Base-by-base conservation (phyloP, 1,140 invertebrate species). In the Eufriesea mexicana region DNA sequence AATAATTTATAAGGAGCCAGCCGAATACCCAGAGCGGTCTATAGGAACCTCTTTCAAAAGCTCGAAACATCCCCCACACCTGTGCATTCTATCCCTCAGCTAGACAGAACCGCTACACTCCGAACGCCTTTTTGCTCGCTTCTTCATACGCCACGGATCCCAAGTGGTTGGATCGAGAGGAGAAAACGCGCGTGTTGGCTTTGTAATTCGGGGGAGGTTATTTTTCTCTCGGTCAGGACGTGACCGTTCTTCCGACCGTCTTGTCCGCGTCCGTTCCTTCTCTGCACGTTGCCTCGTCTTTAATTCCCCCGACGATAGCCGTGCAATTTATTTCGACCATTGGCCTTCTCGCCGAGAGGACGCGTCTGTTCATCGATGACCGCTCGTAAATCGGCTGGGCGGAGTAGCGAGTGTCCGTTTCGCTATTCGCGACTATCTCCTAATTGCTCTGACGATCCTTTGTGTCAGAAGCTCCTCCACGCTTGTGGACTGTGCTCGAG, bases 291-390 rank as follows among this genome's bases (percentile, higher is more conserved):
- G 14, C 23, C 68, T 62, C 79, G 42, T 75, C 79, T 54, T 75
- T 81, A 81, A 74, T 81, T 66, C 59, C 71, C 49, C 35, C 18
- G 25, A 61, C 78, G 78, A 74, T 54, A 35, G 28, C 47, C 47
- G 28, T 16, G 70, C 78, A 74, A 80, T 81, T 81, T 66, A 62
- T 81, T 73, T 81, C 57, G n/a, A 25, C n/a, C 49, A 25, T 45
- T n/a, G 42, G 23, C 25, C 59, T 35, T 67, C 75, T 47, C 20
- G 35, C 16, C 51, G 51, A 78, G 42, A 7, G n/a, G 6, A 23
- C 14, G 18, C n/a, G 0, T 20, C 54, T 79, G 49, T 35, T 35
- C 59, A 7, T 64, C 79, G 42, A 74, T 66, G n/a, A 49, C 20
- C 8, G 49, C 20, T 47, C 18, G 18, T 72, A 51, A 55, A 74